Conservation (phyloP, 2,888 invertebrate genomes). For the Anoncus sp. region DNA sequence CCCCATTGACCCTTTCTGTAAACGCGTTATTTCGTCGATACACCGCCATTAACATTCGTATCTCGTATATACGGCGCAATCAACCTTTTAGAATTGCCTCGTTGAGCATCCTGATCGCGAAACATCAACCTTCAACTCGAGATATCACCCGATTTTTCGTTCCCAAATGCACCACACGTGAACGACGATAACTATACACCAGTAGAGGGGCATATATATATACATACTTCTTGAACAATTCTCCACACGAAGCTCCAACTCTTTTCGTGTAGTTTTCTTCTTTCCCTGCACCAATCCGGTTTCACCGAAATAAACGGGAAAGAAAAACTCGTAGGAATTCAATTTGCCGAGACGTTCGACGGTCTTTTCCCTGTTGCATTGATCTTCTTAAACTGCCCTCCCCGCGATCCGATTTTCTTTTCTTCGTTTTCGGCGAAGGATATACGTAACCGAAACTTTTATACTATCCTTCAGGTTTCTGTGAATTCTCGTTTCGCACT, state of each 20-base stretch:
- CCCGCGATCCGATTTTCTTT: neutral
- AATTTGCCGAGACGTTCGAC: conserved; percentile 55
- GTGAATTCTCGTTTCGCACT: conserved; percentile 42
- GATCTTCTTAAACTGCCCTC: conserved; percentile 5
- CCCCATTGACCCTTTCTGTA: neutral
- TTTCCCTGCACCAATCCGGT: neutral
- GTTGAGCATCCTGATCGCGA: conserved; percentile 22
- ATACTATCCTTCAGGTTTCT: conserved; percentile 39
- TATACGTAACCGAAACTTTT: conserved; percentile 47
- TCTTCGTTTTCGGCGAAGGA: conserved; percentile 9
- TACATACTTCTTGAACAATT: conserved; percentile 29
- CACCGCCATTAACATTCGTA: conserved; percentile 25
- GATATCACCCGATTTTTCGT: conserved; percentile 27
- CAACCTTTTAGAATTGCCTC: conserved; percentile 13
- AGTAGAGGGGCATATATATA: neutral
- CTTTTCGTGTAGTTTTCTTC: neutral
- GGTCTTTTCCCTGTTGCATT: conserved; percentile 29
- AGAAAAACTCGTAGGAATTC: conserved; percentile 59
- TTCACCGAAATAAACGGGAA: conserved; percentile 46
- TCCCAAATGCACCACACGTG: conserved; percentile 36
- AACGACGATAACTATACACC: conserved; percentile 8
- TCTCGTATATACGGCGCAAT: conserved; percentile 7
- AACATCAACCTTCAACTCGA: conserved; percentile 8
- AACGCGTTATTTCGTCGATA: conserved; percentile 19
- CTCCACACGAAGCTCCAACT: neutral